A percentile compares a stretch with the other conserved stretches of the same genome.
These are phyloP conservation scores for Dysdera silvatica DNA, from an alignment of 1,140 invertebrate genomes.

Conservation along the genomic window DNA sequence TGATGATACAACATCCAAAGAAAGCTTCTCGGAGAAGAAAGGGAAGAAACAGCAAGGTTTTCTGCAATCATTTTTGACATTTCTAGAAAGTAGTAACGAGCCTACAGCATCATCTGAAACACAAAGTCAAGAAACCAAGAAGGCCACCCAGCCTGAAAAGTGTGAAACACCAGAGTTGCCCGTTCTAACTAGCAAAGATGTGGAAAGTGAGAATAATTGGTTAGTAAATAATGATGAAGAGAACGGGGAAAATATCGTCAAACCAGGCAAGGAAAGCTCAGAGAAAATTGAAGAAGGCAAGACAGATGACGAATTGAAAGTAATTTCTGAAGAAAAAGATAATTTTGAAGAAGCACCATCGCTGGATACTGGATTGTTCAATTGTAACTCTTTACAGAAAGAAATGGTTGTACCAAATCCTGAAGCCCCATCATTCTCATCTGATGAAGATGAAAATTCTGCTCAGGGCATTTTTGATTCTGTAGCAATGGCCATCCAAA, in stretches of 20 bases:
- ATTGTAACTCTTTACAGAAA: constrained; percentile 16
- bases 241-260: background rate
- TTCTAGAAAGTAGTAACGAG: constrained; percentile 27
- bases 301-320: constrained; percentile 1
- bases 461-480: constrained; percentile 25
- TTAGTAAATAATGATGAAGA: background rate
- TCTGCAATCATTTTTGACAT: constrained; percentile 31
- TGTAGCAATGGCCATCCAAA: constrained; percentile 30
- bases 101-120: background rate
- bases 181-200: background rate
- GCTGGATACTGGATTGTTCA: constrained; percentile 18
- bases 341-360: constrained; percentile 26
- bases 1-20: constrained; percentile 16
- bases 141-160: background rate
- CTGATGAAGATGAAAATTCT: constrained; percentile 30
- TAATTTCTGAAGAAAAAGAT: constrained; percentile 15
- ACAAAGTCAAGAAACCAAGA: constrained; percentile 6
- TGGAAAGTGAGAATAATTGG: background rate
- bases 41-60: constrained; percentile 18
- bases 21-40: constrained; percentile 17
- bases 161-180: background rate
- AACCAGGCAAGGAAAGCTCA: background rate
- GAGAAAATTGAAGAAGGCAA: constrained; percentile 5
- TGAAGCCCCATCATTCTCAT: constrained; percentile 32
- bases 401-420: constrained; percentile 28